Evolutionary conservation across 2,113 vertebrate species (phyloP).

Genomic region (Oncorhynchus keta): DNA sequence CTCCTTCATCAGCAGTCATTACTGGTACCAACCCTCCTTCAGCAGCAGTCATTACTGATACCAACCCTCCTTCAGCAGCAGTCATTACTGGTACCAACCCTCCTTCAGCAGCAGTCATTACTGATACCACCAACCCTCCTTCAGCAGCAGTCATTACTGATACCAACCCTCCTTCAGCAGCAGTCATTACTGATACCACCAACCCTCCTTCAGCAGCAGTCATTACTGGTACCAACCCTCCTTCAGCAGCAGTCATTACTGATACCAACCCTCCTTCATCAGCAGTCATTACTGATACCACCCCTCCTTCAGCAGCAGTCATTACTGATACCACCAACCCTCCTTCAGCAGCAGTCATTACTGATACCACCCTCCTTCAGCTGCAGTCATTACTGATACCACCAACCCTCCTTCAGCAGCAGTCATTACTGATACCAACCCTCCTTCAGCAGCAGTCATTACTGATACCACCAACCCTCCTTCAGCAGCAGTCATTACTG

Average conservation of each 20-base stretch:
- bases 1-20: neutral
- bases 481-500: neutral
- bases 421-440: neutral
- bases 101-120: neutral
- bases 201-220: neutral
- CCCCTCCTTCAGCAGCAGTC: neutral
- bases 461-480: no score
- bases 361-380: no score
- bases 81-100: neutral
- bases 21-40: neutral
- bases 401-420: no score
- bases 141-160: neutral
- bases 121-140: no score
- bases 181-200: no score
- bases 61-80: neutral
- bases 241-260: no score
- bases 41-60: no score
- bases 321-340: neutral
- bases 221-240: neutral
- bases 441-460: neutral
- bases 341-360: no score
- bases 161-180: neutral
- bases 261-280: neutral
- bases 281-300: no score
- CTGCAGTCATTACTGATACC: no score